Evolutionary conservation across 2,888 invertebrate species (phyloP).

Genomic region (Aplocera efformata): DNA sequence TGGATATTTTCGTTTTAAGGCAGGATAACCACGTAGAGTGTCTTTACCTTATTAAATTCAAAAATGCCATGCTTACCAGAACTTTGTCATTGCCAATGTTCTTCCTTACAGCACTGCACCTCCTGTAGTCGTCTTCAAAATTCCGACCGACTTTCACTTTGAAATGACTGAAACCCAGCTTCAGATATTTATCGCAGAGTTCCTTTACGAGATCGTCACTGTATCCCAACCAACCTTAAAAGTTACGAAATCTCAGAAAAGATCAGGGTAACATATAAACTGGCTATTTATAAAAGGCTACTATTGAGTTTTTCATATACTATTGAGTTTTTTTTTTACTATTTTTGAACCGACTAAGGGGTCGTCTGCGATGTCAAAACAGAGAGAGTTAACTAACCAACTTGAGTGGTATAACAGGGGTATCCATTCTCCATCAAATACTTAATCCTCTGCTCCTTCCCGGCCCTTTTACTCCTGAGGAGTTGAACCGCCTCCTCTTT

Average conservation of each 20-base stretch:
- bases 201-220: constrained; percentile 85
- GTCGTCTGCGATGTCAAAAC: too few species aligned
- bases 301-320: too few species aligned
- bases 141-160: constrained; percentile 95
- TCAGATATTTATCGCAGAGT: constrained; percentile 86
- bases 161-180: constrained; percentile 89
- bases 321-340: too few species aligned
- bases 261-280: not conserved
- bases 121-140: constrained; percentile 86
- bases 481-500: constrained; percentile 89
- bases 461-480: constrained; percentile 78
- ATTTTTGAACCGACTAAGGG: too few species aligned
- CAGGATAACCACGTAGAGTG: too few species aligned
- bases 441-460: constrained; percentile 83
- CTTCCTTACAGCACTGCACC: constrained; percentile 87
- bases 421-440: constrained; percentile 85
- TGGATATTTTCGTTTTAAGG: too few species aligned
- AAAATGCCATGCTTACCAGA: too few species aligned
- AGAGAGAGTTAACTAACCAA: constrained; percentile 69
- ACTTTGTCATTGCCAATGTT: constrained; percentile 87
- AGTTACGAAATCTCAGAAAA: not conserved
- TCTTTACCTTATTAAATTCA: too few species aligned
- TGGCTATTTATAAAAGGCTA: too few species aligned
- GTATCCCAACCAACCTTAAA: constrained; percentile 92
- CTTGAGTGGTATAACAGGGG: constrained; percentile 93